These are phyloP conservation scores for Troglohyphantes excavatus DNA, from an alignment of 2,888 invertebrate species.

Conservation along the genomic window DNA sequence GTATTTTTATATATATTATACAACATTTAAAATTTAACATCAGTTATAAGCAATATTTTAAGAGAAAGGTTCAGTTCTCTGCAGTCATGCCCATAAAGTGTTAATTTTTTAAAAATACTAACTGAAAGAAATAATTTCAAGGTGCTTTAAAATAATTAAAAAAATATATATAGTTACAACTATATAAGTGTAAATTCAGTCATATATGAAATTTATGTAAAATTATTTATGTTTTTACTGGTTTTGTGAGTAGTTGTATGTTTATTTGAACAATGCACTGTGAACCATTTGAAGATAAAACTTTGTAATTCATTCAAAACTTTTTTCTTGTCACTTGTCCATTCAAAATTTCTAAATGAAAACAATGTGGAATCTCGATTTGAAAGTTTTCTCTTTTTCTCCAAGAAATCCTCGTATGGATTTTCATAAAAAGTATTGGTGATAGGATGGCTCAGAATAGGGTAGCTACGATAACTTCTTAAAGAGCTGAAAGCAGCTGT, in stretches of 20 bases:
- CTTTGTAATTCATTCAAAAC: background rate
- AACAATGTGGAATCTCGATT: background rate
- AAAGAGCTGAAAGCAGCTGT: slow-evolving; percentile 37
- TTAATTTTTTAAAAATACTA: too few species aligned
- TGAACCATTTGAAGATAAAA: background rate
- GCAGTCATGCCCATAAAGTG: too few species aligned
- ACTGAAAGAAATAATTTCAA: too few species aligned
- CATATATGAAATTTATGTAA: too few species aligned
- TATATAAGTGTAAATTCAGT: too few species aligned
- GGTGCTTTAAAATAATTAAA: too few species aligned
- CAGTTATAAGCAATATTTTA: too few species aligned
- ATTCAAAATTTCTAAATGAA: background rate
- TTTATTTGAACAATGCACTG: background rate
- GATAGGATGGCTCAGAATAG: background rate
- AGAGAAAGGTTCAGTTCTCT: too few species aligned
- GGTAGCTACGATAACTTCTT: background rate
- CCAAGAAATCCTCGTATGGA: background rate
- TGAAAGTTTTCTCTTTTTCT: background rate
- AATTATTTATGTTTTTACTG: too few species aligned
- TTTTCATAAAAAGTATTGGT: background rate
- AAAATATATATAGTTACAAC: too few species aligned
- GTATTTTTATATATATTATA: too few species aligned
- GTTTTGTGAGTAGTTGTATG: background rate
- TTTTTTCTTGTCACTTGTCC: background rate
- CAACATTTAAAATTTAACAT: too few species aligned